phyloP scores from a whole-genome alignment of 35 echinoderm and acorn worm genomes.

The Eucidaris tribuloides region DNA sequence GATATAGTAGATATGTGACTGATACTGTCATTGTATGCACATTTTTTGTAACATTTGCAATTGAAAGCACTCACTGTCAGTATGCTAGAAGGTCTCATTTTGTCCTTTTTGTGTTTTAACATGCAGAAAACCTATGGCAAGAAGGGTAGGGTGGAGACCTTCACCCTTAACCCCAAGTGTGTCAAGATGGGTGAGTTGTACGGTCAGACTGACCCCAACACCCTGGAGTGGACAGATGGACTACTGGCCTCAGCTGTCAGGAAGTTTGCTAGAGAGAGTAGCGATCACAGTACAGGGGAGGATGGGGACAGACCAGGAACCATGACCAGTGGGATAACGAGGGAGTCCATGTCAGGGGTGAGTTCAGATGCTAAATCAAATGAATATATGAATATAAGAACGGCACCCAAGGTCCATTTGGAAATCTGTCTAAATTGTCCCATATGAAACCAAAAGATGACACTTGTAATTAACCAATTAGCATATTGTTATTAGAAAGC shows the following conservation, averaged over 20 bases:
- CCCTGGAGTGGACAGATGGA: constrained; percentile 97
- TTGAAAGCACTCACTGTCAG: too few species aligned
- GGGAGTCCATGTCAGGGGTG: constrained; percentile 34
- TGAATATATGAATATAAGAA: too few species aligned
- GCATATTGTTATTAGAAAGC: too few species aligned
- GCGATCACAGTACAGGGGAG: constrained; percentile 28
- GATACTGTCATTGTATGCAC: too few species aligned
- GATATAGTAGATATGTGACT: too few species aligned
- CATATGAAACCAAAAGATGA: too few species aligned
- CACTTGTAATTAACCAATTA: too few species aligned
- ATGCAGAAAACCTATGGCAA: constrained; percentile 90
- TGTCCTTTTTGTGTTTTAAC: too few species aligned
- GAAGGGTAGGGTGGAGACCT: constrained; percentile 84
- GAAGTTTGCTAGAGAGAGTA: constrained; percentile 73
- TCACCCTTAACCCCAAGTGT: constrained; percentile 93
- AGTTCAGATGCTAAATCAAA: background rate
- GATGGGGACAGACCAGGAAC: constrained; percentile 49
- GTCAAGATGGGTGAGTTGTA: constrained; percentile 97
- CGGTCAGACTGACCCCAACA: constrained; percentile 96
- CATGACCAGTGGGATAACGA: constrained; percentile 40
- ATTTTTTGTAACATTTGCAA: too few species aligned
- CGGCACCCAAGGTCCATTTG: too few species aligned
- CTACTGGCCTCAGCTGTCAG: constrained; percentile 83
- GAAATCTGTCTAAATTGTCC: too few species aligned
- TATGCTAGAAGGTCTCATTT: too few species aligned